Evolutionary conservation across 2,797 vertebrate species (phyloP).

Genomic region (Thalassophryne amazonica): DNA sequence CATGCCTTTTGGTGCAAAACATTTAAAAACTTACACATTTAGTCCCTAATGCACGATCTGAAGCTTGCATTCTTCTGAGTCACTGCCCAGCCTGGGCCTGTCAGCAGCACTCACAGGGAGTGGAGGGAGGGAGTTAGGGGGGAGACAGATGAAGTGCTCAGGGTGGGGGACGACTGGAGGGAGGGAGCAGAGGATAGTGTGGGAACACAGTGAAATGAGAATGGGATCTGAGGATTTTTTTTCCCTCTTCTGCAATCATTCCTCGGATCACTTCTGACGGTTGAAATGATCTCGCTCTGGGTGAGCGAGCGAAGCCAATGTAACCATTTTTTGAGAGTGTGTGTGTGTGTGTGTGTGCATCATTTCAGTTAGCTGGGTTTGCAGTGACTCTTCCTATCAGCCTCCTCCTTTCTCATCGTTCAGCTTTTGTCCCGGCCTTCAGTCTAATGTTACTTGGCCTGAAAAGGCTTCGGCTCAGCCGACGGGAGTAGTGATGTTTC

Average conservation of each 20-base stretch:
- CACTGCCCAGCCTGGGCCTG: constrained; percentile 56
- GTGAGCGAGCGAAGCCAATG: neutral
- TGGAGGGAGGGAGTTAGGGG: neutral
- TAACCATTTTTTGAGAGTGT: neutral
- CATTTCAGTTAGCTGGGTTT: too few species aligned
- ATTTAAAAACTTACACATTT: too few species aligned
- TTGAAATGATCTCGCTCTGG: neutral
- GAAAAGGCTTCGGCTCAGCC: constrained; percentile 15
- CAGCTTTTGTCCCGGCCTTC: constrained; percentile 3
- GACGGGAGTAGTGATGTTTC: constrained; percentile 42
- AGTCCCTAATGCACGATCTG: constrained; percentile 58
- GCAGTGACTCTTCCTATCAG: neutral
- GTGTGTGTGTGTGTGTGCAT: neutral
- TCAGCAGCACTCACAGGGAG: constrained; percentile 28
- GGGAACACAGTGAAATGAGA: constrained; percentile 21
- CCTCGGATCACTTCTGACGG: constrained; percentile 3
- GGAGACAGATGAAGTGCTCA: constrained; percentile 13
- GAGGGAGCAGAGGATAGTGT: constrained; percentile 27
- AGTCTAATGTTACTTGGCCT: neutral
- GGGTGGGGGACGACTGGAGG: constrained; percentile 12
- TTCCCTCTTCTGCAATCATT: neutral
- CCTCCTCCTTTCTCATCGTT: constrained; percentile 5
- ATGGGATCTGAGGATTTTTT: constrained; percentile 9
- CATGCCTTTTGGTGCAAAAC: neutral
- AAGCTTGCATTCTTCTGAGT: constrained; percentile 69